Evolutionary conservation across 2,888 invertebrate genomes (phyloP).

Genomic region (Sesamia inferens): DNA sequence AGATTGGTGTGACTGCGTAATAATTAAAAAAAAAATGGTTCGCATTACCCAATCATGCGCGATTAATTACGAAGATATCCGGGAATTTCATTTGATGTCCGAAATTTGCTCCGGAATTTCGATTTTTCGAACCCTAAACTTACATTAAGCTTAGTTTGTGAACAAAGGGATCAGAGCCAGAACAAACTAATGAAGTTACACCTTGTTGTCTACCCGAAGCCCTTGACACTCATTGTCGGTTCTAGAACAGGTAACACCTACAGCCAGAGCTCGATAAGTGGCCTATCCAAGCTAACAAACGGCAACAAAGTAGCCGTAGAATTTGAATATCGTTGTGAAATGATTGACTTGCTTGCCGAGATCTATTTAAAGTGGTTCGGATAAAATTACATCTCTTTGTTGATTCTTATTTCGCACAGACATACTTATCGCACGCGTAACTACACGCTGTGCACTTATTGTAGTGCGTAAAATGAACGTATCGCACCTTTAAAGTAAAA

Average conservation of each 20-base stretch:
- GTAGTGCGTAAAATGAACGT: no score
- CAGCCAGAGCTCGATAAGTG: conserved; percentile 50
- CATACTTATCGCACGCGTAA: no score
- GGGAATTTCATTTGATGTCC: no score
- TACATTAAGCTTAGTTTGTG: no score
- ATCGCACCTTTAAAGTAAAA: no score
- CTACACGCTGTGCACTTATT: no score
- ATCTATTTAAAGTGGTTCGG: conserved; percentile 28
- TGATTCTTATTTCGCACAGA: background rate
- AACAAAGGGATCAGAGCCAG: conserved; percentile 2
- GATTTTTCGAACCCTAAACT: no score
- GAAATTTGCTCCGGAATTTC: no score
- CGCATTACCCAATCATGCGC: no score
- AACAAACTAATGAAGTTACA: conserved; percentile 40
- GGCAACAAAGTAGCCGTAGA: conserved; percentile 52
- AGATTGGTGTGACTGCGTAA: no score
- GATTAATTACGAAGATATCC: no score
- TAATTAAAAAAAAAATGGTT: no score
- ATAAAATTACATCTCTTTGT: conserved; percentile 16
- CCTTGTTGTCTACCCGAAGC: conserved; percentile 45
- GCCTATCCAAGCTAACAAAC: conserved; percentile 54
- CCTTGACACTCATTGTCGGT: conserved; percentile 50
- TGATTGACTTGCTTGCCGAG: conserved; percentile 43
- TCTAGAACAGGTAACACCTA: conserved; percentile 57
- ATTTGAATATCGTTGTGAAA: conserved; percentile 55